Evolutionary conservation across 2,888 invertebrate species (phyloP).

Genomic region (Netelia melanura): DNA sequence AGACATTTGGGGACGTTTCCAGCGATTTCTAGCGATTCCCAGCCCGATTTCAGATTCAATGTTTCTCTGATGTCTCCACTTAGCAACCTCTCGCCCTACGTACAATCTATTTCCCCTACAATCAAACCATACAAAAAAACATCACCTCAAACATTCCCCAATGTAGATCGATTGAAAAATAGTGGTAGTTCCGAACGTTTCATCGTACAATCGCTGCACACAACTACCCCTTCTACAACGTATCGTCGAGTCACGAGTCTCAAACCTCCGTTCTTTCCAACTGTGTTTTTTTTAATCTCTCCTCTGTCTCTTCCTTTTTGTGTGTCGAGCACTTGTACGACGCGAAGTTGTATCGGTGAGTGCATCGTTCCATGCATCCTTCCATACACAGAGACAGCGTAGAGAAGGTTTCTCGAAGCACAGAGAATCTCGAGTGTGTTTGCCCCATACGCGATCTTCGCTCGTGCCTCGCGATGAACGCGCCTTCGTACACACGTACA

Average conservation of each 20-base stretch:
- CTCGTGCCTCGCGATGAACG: constrained; percentile 1
- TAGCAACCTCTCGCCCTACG: neutral
- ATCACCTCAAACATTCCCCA: neutral
- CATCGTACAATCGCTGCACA: too few species aligned
- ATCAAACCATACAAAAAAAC: neutral
- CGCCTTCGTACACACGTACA: constrained; percentile 41
- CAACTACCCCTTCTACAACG: neutral
- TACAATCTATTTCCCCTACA: neutral
- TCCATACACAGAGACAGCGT: constrained; percentile 20
- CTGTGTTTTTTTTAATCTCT: constrained; percentile 5
- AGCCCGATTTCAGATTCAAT: too few species aligned
- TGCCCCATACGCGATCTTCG: constrained; percentile 46
- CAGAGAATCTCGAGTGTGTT: constrained; percentile 22
- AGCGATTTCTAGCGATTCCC: too few species aligned
- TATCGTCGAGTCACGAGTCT: neutral
- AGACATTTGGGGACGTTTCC: too few species aligned
- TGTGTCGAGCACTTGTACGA: constrained; percentile 60
- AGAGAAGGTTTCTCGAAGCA: constrained; percentile 19
- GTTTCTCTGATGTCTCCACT: too few species aligned
- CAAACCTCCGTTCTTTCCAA: neutral
- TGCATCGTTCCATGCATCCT: constrained; percentile 30
- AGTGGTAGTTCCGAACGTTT: too few species aligned
- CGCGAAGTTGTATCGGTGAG: constrained; percentile 10
- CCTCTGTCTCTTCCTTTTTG: constrained; percentile 50
- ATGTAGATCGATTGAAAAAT: neutral